Conservation (phyloP, 92 coral and sea anemone genomes). For the Desmophyllum pertusum region DNA sequence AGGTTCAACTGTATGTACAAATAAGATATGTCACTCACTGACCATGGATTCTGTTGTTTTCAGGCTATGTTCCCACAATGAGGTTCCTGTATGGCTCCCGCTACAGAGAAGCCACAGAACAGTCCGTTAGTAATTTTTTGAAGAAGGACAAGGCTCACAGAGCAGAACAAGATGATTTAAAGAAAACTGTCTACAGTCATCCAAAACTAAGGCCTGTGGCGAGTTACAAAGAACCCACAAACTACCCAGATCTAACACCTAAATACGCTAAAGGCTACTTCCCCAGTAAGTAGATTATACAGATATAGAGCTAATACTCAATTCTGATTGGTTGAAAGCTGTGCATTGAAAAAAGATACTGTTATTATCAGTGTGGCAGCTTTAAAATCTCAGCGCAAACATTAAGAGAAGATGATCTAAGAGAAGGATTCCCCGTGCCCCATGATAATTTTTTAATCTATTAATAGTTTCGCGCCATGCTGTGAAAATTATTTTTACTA, state of each 20-base stretch:
- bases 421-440: no score
- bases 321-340: background rate
- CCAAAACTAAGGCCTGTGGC: conserved; percentile 58
- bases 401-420: no score
- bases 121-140: conserved; percentile 83
- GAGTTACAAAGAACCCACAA: conserved; percentile 76
- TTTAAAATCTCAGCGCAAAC: no score
- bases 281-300: conserved; percentile 74
- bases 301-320: background rate
- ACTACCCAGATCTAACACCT: conserved; percentile 95
- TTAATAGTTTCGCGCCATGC: no score
- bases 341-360: background rate
- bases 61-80: conserved; percentile 94
- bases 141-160: conserved; percentile 75
- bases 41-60: background rate
- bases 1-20: no score
- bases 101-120: conserved; percentile 93
- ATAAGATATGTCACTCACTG: background rate
- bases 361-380: no score
- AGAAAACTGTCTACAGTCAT: conserved; percentile 75
- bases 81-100: conserved; percentile 90
- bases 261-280: conserved; percentile 84
- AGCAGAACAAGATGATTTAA: conserved; percentile 65
- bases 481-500: no score
- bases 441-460: no score